Evolutionary conservation across 2,888 invertebrate genomes (phyloP), one percentile per base, ranked within the genome.

Genomic region (Ormyrus rosae): DNA sequence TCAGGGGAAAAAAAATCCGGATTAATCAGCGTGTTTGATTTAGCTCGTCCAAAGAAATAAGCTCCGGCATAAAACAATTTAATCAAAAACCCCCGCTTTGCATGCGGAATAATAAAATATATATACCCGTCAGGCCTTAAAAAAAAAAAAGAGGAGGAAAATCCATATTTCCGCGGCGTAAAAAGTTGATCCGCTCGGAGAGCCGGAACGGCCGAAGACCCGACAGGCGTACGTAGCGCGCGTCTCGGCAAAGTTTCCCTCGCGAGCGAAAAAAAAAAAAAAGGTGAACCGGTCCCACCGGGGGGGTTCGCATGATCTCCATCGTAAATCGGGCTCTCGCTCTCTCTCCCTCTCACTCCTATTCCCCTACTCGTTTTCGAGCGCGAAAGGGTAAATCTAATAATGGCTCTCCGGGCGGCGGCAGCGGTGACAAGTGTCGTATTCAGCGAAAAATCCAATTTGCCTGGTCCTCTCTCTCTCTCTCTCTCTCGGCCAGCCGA

Each of bases 371-470:
- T 79, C 72, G 75, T 80, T 79, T 76, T 64, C 63, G 7, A 63
- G 67, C 77, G 76, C 77, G 70, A 84, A 86, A 71, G 85, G 83
- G 82, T 83, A 83, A 85, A 86, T 85, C 85, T 84, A 85, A 85
- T 87, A 86, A 83, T 79, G 80, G 73, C 79, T 13, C 34, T 64
- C 60, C n/a, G 11, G 3, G 13, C 9, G 45, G 64, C 11, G 60
- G 63, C 8, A 45, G 61, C 69, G 70, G 74, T 76, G 85, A 85
- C 82, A 85, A 83, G 80, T 84, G 84, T 83, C 82, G 74, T 63
- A 68, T 81, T 82, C 75, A 65, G 63, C 13, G 73, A 81, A 79
- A 83, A 82, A 82, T 80, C 73, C 76, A 80, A 82, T 82, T 82
- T 76, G 63, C 58, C 34, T 19, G 5, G 50, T 10, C 50, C 55